phyloP scores from a whole-genome alignment of 2,113 vertebrate genomes.

The Alethe castanea region DNA sequence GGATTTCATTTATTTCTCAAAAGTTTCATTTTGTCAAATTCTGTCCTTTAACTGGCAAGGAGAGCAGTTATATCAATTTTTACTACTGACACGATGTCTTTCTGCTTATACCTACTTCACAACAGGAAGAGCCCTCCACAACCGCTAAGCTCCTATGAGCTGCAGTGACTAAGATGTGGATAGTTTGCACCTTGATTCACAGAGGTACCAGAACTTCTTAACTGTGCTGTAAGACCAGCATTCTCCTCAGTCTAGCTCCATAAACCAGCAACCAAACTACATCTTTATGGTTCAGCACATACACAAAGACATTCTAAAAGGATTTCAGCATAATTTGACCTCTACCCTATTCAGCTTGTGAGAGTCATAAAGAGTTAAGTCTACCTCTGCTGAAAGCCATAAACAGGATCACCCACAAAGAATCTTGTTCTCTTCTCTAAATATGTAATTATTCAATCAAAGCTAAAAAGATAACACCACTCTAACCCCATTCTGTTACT shows the following conservation, averaged over 20 bases:
- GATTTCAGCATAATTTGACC: neutral
- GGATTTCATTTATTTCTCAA: neutral
- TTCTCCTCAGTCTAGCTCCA: neutral
- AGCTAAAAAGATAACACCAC: neutral
- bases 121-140: neutral
- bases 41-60: neutral
- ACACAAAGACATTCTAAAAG: neutral
- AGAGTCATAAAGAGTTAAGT: neutral
- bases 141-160: neutral
- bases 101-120: neutral
- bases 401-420: neutral
- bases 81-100: fast-evolving
- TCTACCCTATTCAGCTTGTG: neutral
- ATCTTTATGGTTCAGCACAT: neutral
- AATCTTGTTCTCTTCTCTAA: neutral
- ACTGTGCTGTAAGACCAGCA: neutral
- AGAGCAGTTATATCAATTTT: neutral
- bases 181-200: neutral
- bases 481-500: neutral
- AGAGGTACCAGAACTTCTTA: neutral
- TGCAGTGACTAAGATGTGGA: neutral
- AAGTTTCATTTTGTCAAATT: neutral
- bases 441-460: neutral
- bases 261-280: neutral
- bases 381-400: neutral